Evolutionary conservation across 2,888 invertebrate genomes (phyloP).

Genomic region (Sycophila texana): DNA sequence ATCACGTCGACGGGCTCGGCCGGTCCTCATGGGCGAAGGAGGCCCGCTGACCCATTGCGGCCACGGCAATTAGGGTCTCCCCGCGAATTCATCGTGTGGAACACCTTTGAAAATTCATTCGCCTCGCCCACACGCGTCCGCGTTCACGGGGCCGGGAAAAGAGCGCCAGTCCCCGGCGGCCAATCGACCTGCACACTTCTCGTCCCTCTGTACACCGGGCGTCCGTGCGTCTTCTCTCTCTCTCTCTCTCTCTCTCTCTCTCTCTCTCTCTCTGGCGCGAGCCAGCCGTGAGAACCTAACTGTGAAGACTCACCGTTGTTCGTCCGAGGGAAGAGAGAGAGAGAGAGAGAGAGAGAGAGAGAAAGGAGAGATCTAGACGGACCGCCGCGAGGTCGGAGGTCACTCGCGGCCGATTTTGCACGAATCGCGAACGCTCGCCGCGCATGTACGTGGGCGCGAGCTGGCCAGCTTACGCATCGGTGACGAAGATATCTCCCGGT

Average conservation of each 20-base stretch:
- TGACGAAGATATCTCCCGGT: slow-evolving; percentile 20
- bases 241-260: not conserved
- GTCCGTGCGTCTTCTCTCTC: slow-evolving; percentile 49
- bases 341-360: slow-evolving; percentile 34
- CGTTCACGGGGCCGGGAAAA: slow-evolving; percentile 19
- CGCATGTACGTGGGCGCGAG: not conserved
- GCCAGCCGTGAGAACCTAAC: slow-evolving; percentile 74
- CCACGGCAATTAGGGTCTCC: slow-evolving; percentile 26
- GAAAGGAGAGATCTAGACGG: slow-evolving; percentile 58
- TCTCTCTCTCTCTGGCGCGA: slow-evolving; percentile 38
- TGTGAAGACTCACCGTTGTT: slow-evolving; percentile 69
- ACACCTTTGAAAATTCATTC: slow-evolving; percentile 33
- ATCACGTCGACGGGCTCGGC: slow-evolving; percentile 10
- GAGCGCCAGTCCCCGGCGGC: slow-evolving; percentile 53
- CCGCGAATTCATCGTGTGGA: slow-evolving; percentile 31
- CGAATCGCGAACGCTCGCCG: slow-evolving; percentile 49
- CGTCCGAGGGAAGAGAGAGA: slow-evolving; percentile 44
- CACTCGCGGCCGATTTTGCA: slow-evolving; percentile 67
- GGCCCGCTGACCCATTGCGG: slow-evolving; percentile 2
- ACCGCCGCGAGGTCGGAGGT: slow-evolving; percentile 67
- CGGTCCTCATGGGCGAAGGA: not conserved
- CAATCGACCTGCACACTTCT: slow-evolving; percentile 59
- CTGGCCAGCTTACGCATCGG: slow-evolving; percentile 54
- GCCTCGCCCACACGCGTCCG: slow-evolving; percentile 54
- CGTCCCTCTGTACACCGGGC: slow-evolving; percentile 53